Evolutionary conservation across 2,888 invertebrate species (phyloP).

Genomic region (Corythucha ciliata): DNA sequence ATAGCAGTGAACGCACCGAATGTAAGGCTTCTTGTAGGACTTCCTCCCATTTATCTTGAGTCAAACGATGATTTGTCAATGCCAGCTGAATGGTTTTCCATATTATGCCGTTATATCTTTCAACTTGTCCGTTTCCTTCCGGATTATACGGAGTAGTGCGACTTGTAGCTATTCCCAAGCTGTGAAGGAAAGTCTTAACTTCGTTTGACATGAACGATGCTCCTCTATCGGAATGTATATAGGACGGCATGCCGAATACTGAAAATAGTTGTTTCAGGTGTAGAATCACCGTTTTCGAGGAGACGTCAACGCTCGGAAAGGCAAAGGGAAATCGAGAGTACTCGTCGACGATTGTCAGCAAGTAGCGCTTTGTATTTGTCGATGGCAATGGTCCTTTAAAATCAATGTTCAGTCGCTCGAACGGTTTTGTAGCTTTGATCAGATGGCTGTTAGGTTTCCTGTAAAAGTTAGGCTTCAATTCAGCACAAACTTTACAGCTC

Average conservation of each 20-base stretch:
- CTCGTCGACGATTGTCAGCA: slow-evolving; percentile 25
- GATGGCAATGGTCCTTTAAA: slow-evolving; percentile 20
- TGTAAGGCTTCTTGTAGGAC: slow-evolving; percentile 29
- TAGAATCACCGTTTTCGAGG: slow-evolving; percentile 27
- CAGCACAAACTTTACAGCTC: slow-evolving; percentile 27
- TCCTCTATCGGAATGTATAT: slow-evolving; percentile 31
- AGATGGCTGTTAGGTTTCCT: slow-evolving; percentile 16
- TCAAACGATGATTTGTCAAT: slow-evolving; percentile 15
- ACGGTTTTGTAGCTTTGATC: slow-evolving; percentile 29
- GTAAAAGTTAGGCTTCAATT: slow-evolving; percentile 28
- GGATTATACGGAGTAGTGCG: slow-evolving; percentile 31
- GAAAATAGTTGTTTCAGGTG: slow-evolving; percentile 23
- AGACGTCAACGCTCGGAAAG: slow-evolving; percentile 27
- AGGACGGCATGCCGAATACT: slow-evolving; percentile 30
- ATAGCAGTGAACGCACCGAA: slow-evolving; percentile 29
- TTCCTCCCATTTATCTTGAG: slow-evolving; percentile 24
- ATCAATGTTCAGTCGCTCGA: slow-evolving; percentile 27
- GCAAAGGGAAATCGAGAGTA: slow-evolving; percentile 22
- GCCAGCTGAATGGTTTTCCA: slow-evolving; percentile 22
- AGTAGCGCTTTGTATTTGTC: slow-evolving; percentile 9
- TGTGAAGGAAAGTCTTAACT: slow-evolving; percentile 25
- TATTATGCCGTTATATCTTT: slow-evolving; percentile 1
- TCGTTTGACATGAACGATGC: slow-evolving; percentile 28
- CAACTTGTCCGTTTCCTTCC: slow-evolving; percentile 22
- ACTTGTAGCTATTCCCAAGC: slow-evolving; percentile 30